Evolutionary conservation across 2,888 invertebrate genomes (phyloP), one percentile per base, ranked within the genome.

Genomic region (Dermolepida albohirtum): DNA sequence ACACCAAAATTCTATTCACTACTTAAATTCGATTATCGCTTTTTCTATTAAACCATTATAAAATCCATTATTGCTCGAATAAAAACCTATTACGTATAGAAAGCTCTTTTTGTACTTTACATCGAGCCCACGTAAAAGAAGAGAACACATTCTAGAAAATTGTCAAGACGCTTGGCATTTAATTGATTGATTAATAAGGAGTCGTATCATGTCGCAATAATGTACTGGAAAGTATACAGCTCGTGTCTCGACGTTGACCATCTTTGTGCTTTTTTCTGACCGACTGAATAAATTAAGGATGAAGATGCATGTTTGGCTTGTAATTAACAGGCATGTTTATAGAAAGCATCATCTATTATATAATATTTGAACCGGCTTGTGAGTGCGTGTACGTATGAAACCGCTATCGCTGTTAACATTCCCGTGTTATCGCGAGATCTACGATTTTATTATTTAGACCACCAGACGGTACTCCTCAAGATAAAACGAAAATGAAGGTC

Each of bases 341-440:
- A 52, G 64, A 64, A 52, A 41, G 64, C 27, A 51, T 39, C 41
- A 51, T 64, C 27, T 51, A 29, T 41, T 64, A 64, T 64, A 44
- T 51, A 49, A 50, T 50, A 50, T 22, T 11, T 47, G 16, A n/a
- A n/a, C 12, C 16, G 6, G 16, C 22, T 7, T 57, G 16, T 43
- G 29, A 8, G 10, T 63, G 10, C 17, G 17, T 49, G 29, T 29
- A 34, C 39, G 17, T 16, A 34, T 16, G n/a, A 54, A 54, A 54
- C 51, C 54, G 55, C 55, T 43, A 54, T 55, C 43, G 34, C 65
- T 65, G 59, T 64, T 68, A 47, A 64, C 70, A 70, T 70, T 70
- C 70, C 66, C 54, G 51, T 16, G 41, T 66, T 70, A 70, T 70
- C 70, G 54, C 47, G 16, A 17, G n/a, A 70, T 70, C 67, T 63